Conservation (phyloP, 1,140 invertebrate species). For the Drosophila mojavensis region DNA sequence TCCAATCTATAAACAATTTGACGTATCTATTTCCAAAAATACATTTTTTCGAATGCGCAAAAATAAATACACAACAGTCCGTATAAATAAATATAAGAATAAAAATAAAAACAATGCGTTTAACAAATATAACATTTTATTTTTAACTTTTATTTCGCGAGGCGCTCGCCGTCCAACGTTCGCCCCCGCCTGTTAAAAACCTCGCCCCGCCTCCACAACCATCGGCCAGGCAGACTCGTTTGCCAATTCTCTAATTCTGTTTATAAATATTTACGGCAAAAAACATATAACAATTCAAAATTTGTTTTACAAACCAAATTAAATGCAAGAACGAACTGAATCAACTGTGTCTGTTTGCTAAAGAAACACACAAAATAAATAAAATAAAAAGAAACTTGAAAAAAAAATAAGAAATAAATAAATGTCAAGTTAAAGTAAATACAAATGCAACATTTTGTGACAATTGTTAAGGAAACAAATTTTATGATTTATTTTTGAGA, state of each 20-base stretch:
- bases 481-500: conserved; percentile 30
- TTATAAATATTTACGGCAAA: conserved; percentile 39
- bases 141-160: conserved; percentile 75
- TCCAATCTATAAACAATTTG: conserved; percentile 79
- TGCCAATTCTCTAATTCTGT: conserved; percentile 35
- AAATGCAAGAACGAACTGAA: conserved; percentile 1
- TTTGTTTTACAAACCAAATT: conserved; percentile 25
- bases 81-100: conserved; percentile 35
- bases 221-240: conserved; percentile 6
- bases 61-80: conserved; percentile 28
- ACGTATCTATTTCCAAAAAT: conserved; percentile 78
- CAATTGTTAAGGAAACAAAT: conserved; percentile 9
- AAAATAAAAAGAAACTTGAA: conserved; percentile 17
- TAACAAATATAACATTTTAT: conserved; percentile 74
- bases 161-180: conserved; percentile 20
- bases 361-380: conserved; percentile 17
- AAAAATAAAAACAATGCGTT: conserved; percentile 34
- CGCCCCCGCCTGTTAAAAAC: neutral
- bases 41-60: conserved; percentile 45
- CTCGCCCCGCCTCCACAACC: neutral
- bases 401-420: neutral
- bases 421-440: conserved; percentile 9
- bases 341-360: conserved; percentile 29
- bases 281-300: conserved; percentile 28
- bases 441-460: conserved; percentile 14